Evolutionary conservation across 2,888 invertebrate species (phyloP), one percentile per base, ranked within the genome.

Genomic region (Clostera curtula): DNA sequence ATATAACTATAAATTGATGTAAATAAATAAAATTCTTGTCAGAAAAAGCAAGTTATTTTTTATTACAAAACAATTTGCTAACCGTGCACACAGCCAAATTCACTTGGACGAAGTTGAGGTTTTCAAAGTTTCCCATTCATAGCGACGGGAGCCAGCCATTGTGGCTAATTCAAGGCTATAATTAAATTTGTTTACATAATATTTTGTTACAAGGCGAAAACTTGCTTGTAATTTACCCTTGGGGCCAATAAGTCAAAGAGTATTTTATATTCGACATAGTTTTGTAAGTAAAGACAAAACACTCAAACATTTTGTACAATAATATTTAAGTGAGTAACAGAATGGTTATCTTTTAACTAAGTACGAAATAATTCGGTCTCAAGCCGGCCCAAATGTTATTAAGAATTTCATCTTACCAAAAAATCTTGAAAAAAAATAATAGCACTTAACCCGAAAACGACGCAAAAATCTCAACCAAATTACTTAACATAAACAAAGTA

Each of bases 121-220:
- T 62, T 53, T 36, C 57, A 44, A 76, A 77, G 71, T 74, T 75
- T 62, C 53, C 56, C 59, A 75, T 74, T 74, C 71, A 60, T 52
- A 52, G 53, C 62, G 62, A 64, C 65, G 63, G 49, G 49, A 43
- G 49, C 55, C 57, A 60, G 64, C 75, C 62, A 79, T 77, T 79
- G 75, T 75, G 69, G 73, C 72, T 79, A 76, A 77, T 76, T 75
- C 69, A 65, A 64, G 67, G 64, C 63, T 65, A 67, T 76, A 76
- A 77, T 80, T 76, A 77, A 79, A 77, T 77, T 79, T 73, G 75
- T 77, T 77, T 74, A 67, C 67, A 70, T 66, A 64, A 71, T 69
- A 67, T 68, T 73, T 56, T 58, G 58, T 62, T 66, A 57, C 47
- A 46, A 63, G 62, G 62, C 55, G 53, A 56, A 64, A 73, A 67